Evolutionary conservation across 2,797 vertebrate genomes (phyloP), one percentile per base, ranked within the genome.

Genomic region (Salmo trutta): DNA sequence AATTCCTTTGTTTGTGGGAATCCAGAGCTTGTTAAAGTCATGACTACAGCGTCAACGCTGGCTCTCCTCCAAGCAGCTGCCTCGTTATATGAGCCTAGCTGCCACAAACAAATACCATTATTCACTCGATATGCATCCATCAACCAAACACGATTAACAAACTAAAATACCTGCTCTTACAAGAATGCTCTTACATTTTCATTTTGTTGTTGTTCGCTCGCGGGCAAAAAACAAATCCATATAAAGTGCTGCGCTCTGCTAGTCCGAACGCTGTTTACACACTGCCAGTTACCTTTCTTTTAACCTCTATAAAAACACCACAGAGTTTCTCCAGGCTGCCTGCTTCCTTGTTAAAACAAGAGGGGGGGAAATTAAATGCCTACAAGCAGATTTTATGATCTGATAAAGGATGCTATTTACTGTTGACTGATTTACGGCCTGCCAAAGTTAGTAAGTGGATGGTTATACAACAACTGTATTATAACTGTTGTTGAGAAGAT

Each of bases 331-430:
- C 87, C 69, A 87, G 88, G 91, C 91, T 84, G 90, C 85, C 86
- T 90, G 86, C 88, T 92, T 91, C 86, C 86, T 88, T 79, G 85
- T 91, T 92, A 91, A 94, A 90, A 87, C 81, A 89, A 89, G 82
- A 88, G 87, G 77, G 86, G 88, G 82, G 80, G 41, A 83, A 91
- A 91, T 91, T 93, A 93, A 94, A 94, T 92, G 93, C 91, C 93
- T 91, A 92, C 91, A 91, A 93, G 92, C 92, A 90, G 88, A 90
- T 91, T 94, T 95, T 93, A 94, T 93, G 92, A 93, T 94, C 93
- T 92, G 93, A 94, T 94, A 94, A 95, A 94, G 91, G 89, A 91
- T 86, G 91, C 84, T 92, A 91, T 94, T 94, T 94, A 94, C 88
- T 89, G 88, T 92, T 91, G 91, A 92, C 88, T 94, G 93, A 95